Evolutionary conservation across 2,888 invertebrate genomes (phyloP), one percentile per base, ranked within the genome.

Genomic region (Cantharis rufa): DNA sequence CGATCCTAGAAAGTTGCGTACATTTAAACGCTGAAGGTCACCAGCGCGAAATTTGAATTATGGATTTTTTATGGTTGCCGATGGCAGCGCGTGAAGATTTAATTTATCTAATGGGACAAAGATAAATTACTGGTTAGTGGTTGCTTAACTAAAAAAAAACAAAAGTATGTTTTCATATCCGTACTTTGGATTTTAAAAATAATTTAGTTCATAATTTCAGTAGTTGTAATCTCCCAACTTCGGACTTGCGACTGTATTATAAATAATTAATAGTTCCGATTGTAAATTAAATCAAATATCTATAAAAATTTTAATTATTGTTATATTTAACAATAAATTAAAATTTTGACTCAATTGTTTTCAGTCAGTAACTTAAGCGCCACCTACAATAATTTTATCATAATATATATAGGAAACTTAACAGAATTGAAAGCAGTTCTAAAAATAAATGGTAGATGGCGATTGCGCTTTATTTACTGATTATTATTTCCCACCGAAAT

Each of bases 21-120:
- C 24, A 18, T 66, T 18, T 66, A 9, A 66, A 18, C 18, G 18
- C 24, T 48, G 66, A 72, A 72, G 72, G 72, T 64, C 66, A 32
- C 7, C 18, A 15, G 72, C 72, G 72, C 28, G 72, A 72, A 66
- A 48, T 72, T 72, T 48, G 48, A 72, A 72, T 48, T 48, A 48
- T 48, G 48, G 48, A 48, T 48, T 48, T 32, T 32, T 48, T 48
- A n/a, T n/a, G 48, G 48, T 48, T n/a, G n/a, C 48, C n/a, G 48
- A 48, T 48, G 48, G 48, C 48, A 48, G n/a, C n/a, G 48, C 48
- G 7, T n/a, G 7, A 48, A 48, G 48, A 48, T 48, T 48, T 48
- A n/a, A n/a, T 48, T 48, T 7, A 7, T n/a, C 48, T n/a, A 48
- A n/a, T n/a, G n/a, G 48, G 48, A 28, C 27, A 28, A 28, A 28